A percentile compares a stretch with the other conserved stretches of the same genome.
phyloP scores from a whole-genome alignment of 2,797 vertebrate species.

The Chelon auratus region DNA sequence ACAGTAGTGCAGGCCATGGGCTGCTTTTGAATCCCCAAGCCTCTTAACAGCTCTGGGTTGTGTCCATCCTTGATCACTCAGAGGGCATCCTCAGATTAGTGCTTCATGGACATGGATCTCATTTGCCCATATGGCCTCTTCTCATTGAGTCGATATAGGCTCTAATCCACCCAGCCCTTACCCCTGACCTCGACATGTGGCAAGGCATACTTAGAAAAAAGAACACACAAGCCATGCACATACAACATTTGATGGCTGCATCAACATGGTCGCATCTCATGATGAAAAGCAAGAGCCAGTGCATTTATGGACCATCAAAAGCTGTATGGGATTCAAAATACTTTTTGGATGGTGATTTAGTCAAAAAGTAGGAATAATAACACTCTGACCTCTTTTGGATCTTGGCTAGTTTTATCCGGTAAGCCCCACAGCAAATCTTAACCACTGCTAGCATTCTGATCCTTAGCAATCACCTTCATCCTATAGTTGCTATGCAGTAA shows the following conservation, averaged over 20 bases:
- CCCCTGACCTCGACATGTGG: slow-evolving; percentile 79
- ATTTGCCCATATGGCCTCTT: slow-evolving; percentile 83
- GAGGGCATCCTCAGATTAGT: slow-evolving; percentile 83
- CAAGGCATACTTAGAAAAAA: slow-evolving; percentile 68
- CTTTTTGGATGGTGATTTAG: background rate
- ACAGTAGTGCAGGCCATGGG: slow-evolving; percentile 63
- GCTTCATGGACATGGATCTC: slow-evolving; percentile 80
- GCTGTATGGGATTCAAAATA: slow-evolving; percentile 1
- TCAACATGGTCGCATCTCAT: slow-evolving; percentile 26
- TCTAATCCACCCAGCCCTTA: slow-evolving; percentile 78
- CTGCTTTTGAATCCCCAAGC: slow-evolving; percentile 74
- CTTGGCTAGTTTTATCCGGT: slow-evolving; percentile 56
- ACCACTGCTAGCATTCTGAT: slow-evolving; percentile 46
- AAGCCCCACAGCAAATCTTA: slow-evolving; percentile 56
- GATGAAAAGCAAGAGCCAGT: background rate
- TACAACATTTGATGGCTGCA: slow-evolving; percentile 40
- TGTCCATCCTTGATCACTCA: slow-evolving; percentile 81
- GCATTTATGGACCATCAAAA: slow-evolving; percentile 15
- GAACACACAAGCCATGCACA: slow-evolving; percentile 47
- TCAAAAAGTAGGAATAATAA: slow-evolving; percentile 23
- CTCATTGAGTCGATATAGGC: slow-evolving; percentile 79
- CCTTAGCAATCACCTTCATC: slow-evolving; percentile 50
- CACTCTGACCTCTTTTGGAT: slow-evolving; percentile 33
- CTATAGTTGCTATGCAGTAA: slow-evolving; percentile 1
- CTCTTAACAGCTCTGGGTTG: slow-evolving; percentile 76